Evolutionary conservation across 2,888 invertebrate genomes (phyloP), one percentile per base, ranked within the genome.

Genomic region (Acanthosoma haemorrhoidale): DNA sequence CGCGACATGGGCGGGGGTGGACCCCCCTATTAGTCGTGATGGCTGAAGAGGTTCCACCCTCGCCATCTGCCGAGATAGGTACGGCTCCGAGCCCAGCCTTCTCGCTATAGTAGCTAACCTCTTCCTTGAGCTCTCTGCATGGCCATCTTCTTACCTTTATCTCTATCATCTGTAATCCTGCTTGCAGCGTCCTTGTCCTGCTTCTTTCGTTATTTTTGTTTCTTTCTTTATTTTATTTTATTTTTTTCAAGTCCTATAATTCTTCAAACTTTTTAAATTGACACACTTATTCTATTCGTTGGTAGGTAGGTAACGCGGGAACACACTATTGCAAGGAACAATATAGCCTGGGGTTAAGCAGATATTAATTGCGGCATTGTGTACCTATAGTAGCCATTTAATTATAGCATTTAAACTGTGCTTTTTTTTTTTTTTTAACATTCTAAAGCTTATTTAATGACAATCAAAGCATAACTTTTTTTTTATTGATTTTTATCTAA

Each of bases 91-190:
- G 67, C 67, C 67, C 67, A 67, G 67, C 67, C 67, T 67, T 67
- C 67, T 67, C 29, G 36, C 51, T 32, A 34, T 25, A 38, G 38
- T 41, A 41, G 39, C 39, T 64, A 41, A 41, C 21, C 64, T 29
- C 29, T 38, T 15, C 25, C 64, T 25, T 61, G 29, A 64, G 64
- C 64, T 64, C n/a, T 64, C 15, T 64, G 64, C 64, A 64, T 64
- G 64, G 64, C 64, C 31, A 2, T 18, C 29, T 51, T 51, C 21
- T 25, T 6, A 51, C n/a, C 25, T 25, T 6, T 51, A 13, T 51
- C 51, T 51, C 9, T 51, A 21, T 43, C n/a, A 51, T 25, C 51
- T 38, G 18, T 38, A 4, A 38, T 41, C 64, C 64, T 64, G 64
- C 64, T 64, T 61, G 64, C 64, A 36, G 15, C 41, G 29, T 64